Conservation (phyloP, 2,797 vertebrate species). For the Parotocinclus haroldoi region DNA sequence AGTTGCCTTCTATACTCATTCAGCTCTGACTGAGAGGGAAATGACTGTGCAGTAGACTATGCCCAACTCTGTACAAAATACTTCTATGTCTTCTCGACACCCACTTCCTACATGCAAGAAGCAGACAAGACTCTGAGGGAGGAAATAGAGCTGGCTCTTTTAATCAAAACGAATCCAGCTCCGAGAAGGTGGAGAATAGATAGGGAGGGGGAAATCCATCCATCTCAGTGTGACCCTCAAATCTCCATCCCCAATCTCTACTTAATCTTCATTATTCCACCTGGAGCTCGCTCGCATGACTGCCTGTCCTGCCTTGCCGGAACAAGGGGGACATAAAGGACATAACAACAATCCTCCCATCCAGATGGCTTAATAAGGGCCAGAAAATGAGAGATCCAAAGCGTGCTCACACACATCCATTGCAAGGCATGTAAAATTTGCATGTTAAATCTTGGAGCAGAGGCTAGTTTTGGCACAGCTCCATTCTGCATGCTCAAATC, state of each 20-base stretch:
- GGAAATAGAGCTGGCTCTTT: slow-evolving; percentile 39
- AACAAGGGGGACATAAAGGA: slow-evolving; percentile 40
- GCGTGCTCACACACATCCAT: slow-evolving; percentile 14
- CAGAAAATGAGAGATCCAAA: slow-evolving; percentile 22
- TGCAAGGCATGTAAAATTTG: slow-evolving; percentile 31
- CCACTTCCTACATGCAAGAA: slow-evolving; percentile 20
- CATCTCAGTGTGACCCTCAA: slow-evolving; percentile 49
- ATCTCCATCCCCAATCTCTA: slow-evolving; percentile 52
- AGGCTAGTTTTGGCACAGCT: slow-evolving; percentile 35
- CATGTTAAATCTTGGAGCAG: slow-evolving; percentile 34
- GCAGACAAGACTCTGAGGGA: slow-evolving; percentile 4
- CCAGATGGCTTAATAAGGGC: slow-evolving; percentile 38
- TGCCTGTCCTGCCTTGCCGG: slow-evolving; percentile 33
- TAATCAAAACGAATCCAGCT: slow-evolving; percentile 52
- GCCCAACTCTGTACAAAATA: slow-evolving; percentile 4
- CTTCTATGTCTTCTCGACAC: slow-evolving; percentile 17
- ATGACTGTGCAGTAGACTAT: slow-evolving; percentile 16
- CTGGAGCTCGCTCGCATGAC: slow-evolving; percentile 43
- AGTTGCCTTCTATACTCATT: slow-evolving; percentile 7
- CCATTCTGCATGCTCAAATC: slow-evolving; percentile 54
- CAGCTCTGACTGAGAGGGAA: slow-evolving; percentile 9
- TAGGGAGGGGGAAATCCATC: slow-evolving; percentile 44
- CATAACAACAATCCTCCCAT: slow-evolving; percentile 36
- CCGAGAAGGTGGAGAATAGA: slow-evolving; percentile 25
- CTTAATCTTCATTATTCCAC: slow-evolving; percentile 70